Base-by-base conservation (phyloP, 2,113 vertebrate species). In the Vulpes ferrilata region DNA sequence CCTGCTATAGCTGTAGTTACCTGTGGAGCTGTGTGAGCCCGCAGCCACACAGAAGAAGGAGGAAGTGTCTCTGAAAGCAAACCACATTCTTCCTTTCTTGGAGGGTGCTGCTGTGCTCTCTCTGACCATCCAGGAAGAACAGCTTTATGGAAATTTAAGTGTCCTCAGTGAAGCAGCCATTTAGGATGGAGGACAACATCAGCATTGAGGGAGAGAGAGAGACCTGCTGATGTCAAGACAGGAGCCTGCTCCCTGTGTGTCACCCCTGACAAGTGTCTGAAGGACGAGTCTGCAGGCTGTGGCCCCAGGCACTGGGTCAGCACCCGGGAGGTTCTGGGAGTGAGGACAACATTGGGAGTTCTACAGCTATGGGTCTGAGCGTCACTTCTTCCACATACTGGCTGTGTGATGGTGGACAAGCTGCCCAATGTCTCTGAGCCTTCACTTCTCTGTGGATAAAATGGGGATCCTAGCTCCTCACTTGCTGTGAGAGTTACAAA, bases 191-290 rank as follows among this genome's bases (percentile, higher is more conserved):
- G 69, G 73, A 19, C 55, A 38, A 13, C 0, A 32, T 11, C 89
- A 53, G n/a, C 5, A 1, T 0, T 43, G 43, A 43, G 43, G 43
- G 0, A 17, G 7, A 38, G 32, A 20, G 5, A 38, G 69, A 48
- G 19, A 15, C n/a, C 30, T 4, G 4, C 38, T 23, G 35, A 13
- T 1, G 38, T 38, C 80, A 27, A 48, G 67, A n/a, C 32, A 16
- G 32, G 23, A 53, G 30, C 43, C 57, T 0, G 15, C 60, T 9
- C 51, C 67, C 16, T n/a, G 2, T 35, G 2, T 2, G 27, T 11
- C 2, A 1, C 10, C 35, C 30, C 35, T 4, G 2, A 57, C 0
- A 0, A 0, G 4, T 3, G 0, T 82, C 53, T 62, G 7, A 6
- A 9, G 38, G 20, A 22, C 16, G 5, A 2, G 7, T 23, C 23